phyloP scores from a whole-genome alignment of 1,140 invertebrate species.

The Drosophila ficusphila region DNA sequence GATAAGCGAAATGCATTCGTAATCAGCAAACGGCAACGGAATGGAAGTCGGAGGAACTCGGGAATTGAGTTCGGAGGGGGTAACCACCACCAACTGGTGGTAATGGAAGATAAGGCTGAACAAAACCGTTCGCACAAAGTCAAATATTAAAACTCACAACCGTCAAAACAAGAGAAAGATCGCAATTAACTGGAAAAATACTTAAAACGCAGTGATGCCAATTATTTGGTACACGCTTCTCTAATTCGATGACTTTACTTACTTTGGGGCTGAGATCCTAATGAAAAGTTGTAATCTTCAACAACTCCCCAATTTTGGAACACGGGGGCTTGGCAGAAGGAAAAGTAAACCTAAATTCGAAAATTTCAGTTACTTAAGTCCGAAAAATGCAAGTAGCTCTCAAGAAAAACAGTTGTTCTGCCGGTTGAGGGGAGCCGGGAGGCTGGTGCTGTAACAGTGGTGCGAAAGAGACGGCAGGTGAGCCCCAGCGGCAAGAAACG shows the following conservation, averaged over 20 bases:
- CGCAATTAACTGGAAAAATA: neutral
- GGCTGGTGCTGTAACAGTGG: slow-evolving; percentile 34
- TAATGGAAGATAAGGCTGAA: slow-evolving; percentile 27
- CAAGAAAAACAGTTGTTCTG: slow-evolving; percentile 28
- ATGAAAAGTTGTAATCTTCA: too few relatives aligned
- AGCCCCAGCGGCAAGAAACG: slow-evolving; percentile 43
- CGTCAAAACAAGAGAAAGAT: slow-evolving; percentile 1
- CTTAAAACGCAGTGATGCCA: neutral
- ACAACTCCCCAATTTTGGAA: neutral
- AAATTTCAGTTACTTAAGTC: slow-evolving; percentile 1
- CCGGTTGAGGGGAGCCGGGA: neutral
- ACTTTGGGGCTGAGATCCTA: too few relatives aligned
- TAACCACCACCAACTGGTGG: slow-evolving; percentile 24
- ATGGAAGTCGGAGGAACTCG: neutral
- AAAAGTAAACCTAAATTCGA: slow-evolving; percentile 1
- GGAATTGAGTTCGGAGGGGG: neutral
- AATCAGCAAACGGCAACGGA: slow-evolving; percentile 22
- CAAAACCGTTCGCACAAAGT: slow-evolving; percentile 3
- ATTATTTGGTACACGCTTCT: neutral
- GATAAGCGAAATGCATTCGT: slow-evolving; percentile 55
- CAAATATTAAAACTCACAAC: slow-evolving; percentile 14
- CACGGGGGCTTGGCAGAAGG: neutral
- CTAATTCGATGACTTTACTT: neutral
- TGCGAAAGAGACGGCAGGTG: slow-evolving; percentile 3
- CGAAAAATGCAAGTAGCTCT: neutral